Conservation (phyloP, 2,113 vertebrate species). For the Pteropus alecto region DNA sequence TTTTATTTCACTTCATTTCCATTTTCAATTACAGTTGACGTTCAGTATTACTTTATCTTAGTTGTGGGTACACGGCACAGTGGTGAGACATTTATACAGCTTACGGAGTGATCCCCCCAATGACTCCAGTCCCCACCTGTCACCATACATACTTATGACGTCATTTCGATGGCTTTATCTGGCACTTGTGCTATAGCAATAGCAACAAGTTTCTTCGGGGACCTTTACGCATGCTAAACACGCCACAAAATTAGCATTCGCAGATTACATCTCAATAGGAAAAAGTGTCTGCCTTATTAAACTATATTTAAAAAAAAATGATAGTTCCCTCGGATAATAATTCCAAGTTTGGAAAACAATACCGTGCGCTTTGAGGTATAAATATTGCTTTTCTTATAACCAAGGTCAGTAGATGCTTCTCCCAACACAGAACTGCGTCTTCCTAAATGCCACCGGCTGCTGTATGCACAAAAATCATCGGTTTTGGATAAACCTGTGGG, state of each 20-base stretch:
- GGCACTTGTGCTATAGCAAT: no score
- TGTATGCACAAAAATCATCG: fast-evolving
- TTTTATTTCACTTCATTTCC: no score
- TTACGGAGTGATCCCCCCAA: no score
- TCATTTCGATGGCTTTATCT: no score
- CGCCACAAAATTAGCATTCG: fast-evolving
- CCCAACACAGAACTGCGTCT: neutral
- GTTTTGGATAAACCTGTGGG: no score
- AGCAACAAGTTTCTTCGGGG: neutral
- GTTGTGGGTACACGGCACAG: no score
- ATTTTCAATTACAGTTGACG: no score
- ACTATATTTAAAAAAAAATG: neutral
- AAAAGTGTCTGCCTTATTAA: neutral
- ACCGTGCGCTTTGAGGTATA: neutral
- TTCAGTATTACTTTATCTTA: no score
- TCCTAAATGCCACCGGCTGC: fast-evolving
- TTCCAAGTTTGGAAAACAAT: neutral
- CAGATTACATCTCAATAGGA: neutral
- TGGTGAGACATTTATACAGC: no score
- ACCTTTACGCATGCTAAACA: neutral
- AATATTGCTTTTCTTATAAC: neutral
- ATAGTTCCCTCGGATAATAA: neutral
- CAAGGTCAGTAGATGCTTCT: neutral
- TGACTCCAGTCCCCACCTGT: no score
- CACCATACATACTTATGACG: no score